Conservation (phyloP, 2,797 vertebrate species). For the Gephyroberyx darwinii region DNA sequence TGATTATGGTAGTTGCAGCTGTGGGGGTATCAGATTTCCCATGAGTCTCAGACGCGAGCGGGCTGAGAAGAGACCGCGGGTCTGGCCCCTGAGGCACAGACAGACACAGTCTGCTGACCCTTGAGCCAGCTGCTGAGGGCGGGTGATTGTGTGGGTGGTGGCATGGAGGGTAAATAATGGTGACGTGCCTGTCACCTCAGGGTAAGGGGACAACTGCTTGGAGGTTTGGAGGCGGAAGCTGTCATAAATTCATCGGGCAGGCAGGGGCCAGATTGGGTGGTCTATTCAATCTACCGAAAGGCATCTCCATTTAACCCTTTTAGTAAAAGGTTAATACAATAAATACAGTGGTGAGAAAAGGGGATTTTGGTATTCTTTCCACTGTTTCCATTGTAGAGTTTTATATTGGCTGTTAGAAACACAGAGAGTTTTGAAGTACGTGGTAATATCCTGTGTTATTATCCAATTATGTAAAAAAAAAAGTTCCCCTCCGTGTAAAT, state of each 20-base stretch:
- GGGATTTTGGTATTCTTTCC: constrained; percentile 5
- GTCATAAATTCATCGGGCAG: constrained; percentile 60
- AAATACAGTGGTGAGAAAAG: constrained; percentile 46
- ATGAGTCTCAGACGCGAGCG: constrained; percentile 34
- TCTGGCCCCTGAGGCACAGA: constrained; percentile 55
- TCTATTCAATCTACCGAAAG: constrained; percentile 59
- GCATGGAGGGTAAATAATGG: constrained; percentile 73
- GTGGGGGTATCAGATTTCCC: constrained; percentile 69
- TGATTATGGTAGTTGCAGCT: constrained; percentile 69
- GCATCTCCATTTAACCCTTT: constrained; percentile 57
- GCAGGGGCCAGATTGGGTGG: constrained; percentile 71
- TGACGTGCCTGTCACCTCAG: constrained; percentile 75
- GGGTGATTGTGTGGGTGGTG: constrained; percentile 57
- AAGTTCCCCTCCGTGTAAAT: too few relatives aligned
- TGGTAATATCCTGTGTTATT: too few relatives aligned
- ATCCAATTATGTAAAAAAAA: too few relatives aligned
- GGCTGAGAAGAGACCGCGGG: constrained; percentile 57
- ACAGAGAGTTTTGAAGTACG: not conserved
- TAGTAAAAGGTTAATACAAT: constrained; percentile 50
- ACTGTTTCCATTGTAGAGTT: not conserved
- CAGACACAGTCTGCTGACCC: constrained; percentile 68
- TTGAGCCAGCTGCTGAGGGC: constrained; percentile 67
- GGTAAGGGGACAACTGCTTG: constrained; percentile 58
- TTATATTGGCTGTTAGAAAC: not conserved
- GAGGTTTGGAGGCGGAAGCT: constrained; percentile 48